Evolutionary conservation across 2,113 vertebrate species (phyloP), one percentile per base, ranked within the genome.

Genomic region (Caloenas nicobarica): DNA sequence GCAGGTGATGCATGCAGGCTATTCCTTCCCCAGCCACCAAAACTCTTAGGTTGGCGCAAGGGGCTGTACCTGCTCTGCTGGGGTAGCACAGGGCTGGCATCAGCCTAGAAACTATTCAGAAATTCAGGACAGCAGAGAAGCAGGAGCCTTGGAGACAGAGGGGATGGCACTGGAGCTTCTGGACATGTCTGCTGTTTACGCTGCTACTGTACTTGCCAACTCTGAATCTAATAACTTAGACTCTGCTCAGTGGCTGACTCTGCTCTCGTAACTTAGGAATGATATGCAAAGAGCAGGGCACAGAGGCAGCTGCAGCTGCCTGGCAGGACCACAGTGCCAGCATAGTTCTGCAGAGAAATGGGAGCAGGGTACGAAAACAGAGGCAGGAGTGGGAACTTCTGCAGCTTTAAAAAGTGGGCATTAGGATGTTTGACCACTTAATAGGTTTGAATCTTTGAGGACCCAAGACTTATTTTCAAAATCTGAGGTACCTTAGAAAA

Each of bases 221-320:
- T 86, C 71, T 61, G 50, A 84, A 86, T n/a, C 61, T 79, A 79
- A 29, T 85, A 94, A 88, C 53, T 79, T 76, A 78, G 42, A 34
- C 70, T 93, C 83, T 85, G 65, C 73, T 93, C 53, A n/a, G 81
- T 72, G 83, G 33, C 66, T 0, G 46, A 76, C 86, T 95, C 93
- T 76, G 66, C 66, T 93, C 31, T 94, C 86, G 70, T 87, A 94
- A 76, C 53, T 90, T 54, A 77, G 91, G 92, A 94, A 93, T 93
- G 91, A 89, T 65, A 93, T 0, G 54, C 61, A 87, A 94, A 93
- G 90, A 95, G 88, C 64, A 91, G 60, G 72, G 57, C 83, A 89
- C 68, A 82, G 77, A 83, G 21, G 65, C 76, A 93, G 82, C 81
- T 91, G 58, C 80, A 78, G 61, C 64, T 88, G 72, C 80, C 60